phyloP scores from a whole-genome alignment of 2,113 vertebrate species.

The Semicossyphus pulcher region DNA sequence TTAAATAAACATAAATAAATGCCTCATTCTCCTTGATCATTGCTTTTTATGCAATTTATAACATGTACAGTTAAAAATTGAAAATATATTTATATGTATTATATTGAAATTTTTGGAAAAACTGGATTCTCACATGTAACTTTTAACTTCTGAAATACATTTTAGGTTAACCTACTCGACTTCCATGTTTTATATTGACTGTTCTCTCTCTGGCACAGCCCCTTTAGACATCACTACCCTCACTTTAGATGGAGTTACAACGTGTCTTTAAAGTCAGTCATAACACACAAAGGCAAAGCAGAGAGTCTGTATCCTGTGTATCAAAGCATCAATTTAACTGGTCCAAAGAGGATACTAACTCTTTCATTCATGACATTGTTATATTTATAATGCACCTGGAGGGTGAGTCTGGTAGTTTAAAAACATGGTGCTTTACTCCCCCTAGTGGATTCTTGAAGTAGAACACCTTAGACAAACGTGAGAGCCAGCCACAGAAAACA shows the following conservation, averaged over 20 bases:
- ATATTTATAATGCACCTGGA: neutral
- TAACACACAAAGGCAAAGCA: neutral
- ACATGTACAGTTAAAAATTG: no score
- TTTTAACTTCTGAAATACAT: no score
- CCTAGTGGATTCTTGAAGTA: constrained; percentile 51
- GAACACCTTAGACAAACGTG: neutral
- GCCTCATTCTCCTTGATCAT: neutral
- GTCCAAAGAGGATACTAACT: neutral
- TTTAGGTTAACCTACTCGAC: no score
- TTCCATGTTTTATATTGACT: neutral
- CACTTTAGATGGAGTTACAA: no score
- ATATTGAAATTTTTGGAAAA: no score
- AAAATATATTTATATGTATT: no score
- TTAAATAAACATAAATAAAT: neutral
- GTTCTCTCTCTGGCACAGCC: no score
- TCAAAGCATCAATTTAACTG: neutral
- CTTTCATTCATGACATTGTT: neutral
- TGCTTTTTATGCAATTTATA: no score
- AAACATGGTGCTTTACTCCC: constrained; percentile 43
- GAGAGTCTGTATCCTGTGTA: neutral
- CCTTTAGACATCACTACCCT: no score
- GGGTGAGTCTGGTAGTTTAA: neutral
- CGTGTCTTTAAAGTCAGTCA: neutral
- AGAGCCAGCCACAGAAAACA: neutral
- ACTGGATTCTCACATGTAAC: no score